Evolutionary conservation across 2,797 vertebrate species (phyloP).

Genomic region (Hafferia zeledoni): DNA sequence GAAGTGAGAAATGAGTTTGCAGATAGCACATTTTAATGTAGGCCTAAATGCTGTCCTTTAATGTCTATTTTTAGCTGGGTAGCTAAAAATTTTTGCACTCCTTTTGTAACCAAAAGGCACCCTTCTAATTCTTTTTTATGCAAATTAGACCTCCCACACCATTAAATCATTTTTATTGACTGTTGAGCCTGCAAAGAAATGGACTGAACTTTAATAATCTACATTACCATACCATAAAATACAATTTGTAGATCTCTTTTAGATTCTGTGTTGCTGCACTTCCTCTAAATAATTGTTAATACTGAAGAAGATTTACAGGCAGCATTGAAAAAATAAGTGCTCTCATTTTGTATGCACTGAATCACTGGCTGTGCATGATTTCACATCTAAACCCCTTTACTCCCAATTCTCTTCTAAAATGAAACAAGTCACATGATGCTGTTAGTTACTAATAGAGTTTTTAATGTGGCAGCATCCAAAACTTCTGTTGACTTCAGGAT

Average conservation of each 20-base stretch:
- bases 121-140: constrained; percentile 18
- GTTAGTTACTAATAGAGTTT: constrained; percentile 28
- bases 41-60: constrained; percentile 1
- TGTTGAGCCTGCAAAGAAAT: constrained; percentile 12
- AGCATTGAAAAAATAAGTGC: background rate
- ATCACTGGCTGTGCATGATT: background rate
- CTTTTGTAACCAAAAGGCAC: background rate
- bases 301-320: constrained; percentile 45
- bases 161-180: constrained; percentile 53
- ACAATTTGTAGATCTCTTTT: constrained; percentile 57
- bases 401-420: background rate
- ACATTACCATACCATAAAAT: constrained; percentile 39
- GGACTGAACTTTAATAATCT: constrained; percentile 40
- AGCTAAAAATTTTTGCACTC: background rate
- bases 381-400: background rate
- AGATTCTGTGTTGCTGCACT: constrained; percentile 38
- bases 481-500: background rate
- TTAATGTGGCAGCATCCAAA: background rate
- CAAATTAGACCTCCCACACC: constrained; percentile 45
- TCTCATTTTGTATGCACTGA: background rate
- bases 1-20: constrained; percentile 54
- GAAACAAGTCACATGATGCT: background rate
- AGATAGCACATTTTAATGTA: constrained; percentile 34
- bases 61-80: constrained; percentile 47
- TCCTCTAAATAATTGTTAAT: constrained; percentile 57